Evolutionary conservation across 2,113 vertebrate species (phyloP).

Genomic region (Perognathus longimembris): DNA sequence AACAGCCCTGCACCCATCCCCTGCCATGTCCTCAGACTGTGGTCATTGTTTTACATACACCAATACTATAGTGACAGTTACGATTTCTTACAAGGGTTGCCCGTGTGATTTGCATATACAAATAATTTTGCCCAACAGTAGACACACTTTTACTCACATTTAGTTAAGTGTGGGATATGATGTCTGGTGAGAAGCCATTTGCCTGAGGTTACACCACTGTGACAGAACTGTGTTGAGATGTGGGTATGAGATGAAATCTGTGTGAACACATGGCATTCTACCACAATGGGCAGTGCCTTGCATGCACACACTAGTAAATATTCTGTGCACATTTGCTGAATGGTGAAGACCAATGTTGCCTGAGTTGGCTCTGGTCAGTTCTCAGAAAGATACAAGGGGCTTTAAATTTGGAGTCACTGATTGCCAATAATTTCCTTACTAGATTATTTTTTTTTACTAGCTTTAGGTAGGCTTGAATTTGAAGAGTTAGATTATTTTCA

Average conservation of each 20-base stretch:
- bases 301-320: accelerated
- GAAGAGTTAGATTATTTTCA: slow-evolving; percentile 8
- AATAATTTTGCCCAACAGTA: accelerated
- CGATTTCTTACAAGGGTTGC: neutral
- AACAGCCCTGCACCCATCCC: accelerated
- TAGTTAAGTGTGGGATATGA: too few species aligned
- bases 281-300: accelerated
- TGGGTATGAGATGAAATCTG: accelerated
- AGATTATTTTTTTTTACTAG: neutral
- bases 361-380: neutral
- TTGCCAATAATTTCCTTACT: neutral
- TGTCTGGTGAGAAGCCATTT: too few species aligned
- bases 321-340: neutral
- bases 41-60: neutral
- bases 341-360: neutral
- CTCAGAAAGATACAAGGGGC: neutral
- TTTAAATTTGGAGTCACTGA: neutral
- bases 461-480: neutral
- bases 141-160: neutral
- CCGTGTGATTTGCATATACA: neutral
- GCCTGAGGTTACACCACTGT: neutral
- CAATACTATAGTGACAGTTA: neutral
- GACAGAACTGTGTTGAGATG: neutral
- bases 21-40: neutral
- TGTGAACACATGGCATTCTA: accelerated